phyloP scores from a whole-genome alignment of 2,888 invertebrate genomes.

The Tuberolachnus salignus region DNA sequence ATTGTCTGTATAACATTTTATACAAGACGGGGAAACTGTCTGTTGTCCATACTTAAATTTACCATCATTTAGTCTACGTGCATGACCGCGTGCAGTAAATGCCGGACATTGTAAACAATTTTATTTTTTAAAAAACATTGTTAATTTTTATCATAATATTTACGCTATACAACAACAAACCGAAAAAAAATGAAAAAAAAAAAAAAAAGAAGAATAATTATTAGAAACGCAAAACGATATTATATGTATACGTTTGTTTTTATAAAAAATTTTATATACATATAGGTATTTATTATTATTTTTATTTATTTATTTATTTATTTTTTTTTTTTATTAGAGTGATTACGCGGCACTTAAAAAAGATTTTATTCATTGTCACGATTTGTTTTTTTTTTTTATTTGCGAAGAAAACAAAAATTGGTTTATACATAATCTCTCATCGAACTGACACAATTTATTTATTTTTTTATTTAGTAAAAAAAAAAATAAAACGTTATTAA shows the following conservation, averaged over 20 bases:
- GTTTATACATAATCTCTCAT: constrained; percentile 1
- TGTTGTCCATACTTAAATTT: neutral
- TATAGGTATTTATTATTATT: constrained; percentile 19
- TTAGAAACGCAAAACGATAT: neutral
- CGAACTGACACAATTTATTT: constrained; percentile 22
- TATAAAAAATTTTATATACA: constrained; percentile 28
- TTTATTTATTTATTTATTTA: too few relatives aligned
- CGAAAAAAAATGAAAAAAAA: too few relatives aligned
- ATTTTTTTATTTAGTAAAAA: constrained; percentile 25
- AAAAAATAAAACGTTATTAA: neutral
- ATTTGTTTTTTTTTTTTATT: neutral
- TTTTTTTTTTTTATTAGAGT: neutral
- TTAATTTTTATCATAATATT: too few relatives aligned
- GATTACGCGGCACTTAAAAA: constrained; percentile 2
- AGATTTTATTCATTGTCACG: constrained; percentile 4
- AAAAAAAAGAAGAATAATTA: too few relatives aligned
- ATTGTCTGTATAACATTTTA: neutral
- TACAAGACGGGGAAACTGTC: neutral
- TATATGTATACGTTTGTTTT: constrained; percentile 33
- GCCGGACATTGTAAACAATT: neutral
- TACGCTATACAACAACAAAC: too few relatives aligned
- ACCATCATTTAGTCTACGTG: constrained; percentile 37
- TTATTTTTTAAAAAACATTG: too few relatives aligned
- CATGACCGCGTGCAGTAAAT: constrained; percentile 39
- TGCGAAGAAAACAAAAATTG: too few relatives aligned